Base-by-base conservation (phyloP, 1,140 invertebrate genomes). In the Musca domestica region DNA sequence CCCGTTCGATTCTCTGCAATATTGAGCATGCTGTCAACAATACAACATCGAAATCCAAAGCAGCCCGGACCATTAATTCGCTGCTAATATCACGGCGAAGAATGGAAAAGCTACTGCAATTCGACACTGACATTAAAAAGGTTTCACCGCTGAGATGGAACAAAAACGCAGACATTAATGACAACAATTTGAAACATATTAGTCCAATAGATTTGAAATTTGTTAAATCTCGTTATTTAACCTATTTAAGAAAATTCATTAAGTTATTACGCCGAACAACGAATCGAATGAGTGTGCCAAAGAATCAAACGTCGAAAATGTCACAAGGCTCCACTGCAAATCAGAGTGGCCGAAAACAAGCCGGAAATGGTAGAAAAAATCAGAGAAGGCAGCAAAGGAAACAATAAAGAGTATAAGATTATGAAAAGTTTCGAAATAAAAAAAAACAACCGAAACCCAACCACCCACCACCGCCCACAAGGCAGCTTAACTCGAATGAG, bases 21-120 rank as follows among this genome's bases (percentile, higher is more conserved):
- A 72, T 78, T 22, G 76, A 78, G 54, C 61, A 70, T 25, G 69
- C 75, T 19, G 74, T 76, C 19, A 78, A 76, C 34, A 67, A 48
- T 7, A 76, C 71, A 9, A 34, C 66, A 1, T 46, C 51, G 22
- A 41, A 41, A 9, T 49, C 19, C 9, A 52, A 54, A 2, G 22
- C 6, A 9, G 2, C 3, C 2, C 22, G 46, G 6, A 19, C 23
- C 2, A 54, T 54, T 27, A 27, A 66, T 23, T 15, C 51, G 3
- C 20, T 48, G n/a, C 17, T 65, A 15, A 54, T 54, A 52, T 19
- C 4, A 17, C 65, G 65, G 15, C 15, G 19, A 5, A 9, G 7
- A 47, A 66, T 66, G 65, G 65, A 66, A 49, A 4, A 2, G 2
- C 27, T 20, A 9, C 17, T 66, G 1, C 34, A 52, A 15, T 66